A percentile compares a stretch with the other conserved stretches of the same genome.
phyloP scores from a whole-genome alignment of 2,113 vertebrate genomes.

The Jacana jacana region DNA sequence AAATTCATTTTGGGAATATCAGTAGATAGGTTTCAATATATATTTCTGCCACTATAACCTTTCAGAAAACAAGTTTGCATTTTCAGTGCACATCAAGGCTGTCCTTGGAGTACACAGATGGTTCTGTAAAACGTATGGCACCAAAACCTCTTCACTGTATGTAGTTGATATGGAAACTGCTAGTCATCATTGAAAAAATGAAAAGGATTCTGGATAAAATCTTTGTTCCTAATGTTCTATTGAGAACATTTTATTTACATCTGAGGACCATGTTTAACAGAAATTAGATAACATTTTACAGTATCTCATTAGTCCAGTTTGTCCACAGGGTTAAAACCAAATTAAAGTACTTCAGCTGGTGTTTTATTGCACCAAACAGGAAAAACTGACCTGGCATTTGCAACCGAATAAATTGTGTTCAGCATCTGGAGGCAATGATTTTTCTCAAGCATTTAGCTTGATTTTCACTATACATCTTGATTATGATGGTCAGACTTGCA shows the following conservation, averaged over 20 bases:
- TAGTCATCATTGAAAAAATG: neutral
- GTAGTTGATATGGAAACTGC: conserved; percentile 36
- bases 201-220: conserved; percentile 4
- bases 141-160: neutral
- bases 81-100: conserved; percentile 62
- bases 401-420: neutral
- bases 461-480: neutral
- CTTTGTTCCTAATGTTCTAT: neutral
- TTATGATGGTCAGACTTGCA: neutral
- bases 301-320: neutral
- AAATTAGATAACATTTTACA: neutral
- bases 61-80: conserved; percentile 74
- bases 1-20: conserved; percentile 38
- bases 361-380: neutral
- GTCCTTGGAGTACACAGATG: conserved; percentile 80
- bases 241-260: conserved; percentile 6
- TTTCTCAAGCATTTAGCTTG: neutral
- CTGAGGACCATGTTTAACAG: neutral
- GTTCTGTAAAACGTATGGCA: conserved; percentile 74
- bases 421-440: neutral
- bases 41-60: conserved; percentile 29
- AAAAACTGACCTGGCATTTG: neutral
- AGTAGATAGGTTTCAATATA: neutral
- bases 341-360: neutral
- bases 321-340: neutral